Evolutionary conservation across 2,113 vertebrate species (phyloP), one percentile per base, ranked within the genome.

Genomic region (Urocitellus parryii): DNA sequence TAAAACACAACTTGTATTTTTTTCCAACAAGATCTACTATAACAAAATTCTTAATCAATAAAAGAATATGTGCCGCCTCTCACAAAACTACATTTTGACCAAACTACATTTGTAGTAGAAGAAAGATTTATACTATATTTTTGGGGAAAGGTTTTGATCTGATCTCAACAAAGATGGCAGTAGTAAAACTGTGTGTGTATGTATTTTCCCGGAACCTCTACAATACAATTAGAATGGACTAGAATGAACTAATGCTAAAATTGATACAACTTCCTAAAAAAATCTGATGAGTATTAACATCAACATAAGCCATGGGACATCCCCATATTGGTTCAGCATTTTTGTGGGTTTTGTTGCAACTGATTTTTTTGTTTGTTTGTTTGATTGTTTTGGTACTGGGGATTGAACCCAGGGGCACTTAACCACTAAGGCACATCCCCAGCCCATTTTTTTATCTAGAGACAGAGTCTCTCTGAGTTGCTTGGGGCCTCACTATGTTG

Each of bases 261-360:
- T 0, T 22, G 42, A 93, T 18, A 25, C 8, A 39, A 0, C 17
- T 0, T 0, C 20, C 48, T 67, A 13, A 67, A 65, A 92, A 37
- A 12, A 56, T 11, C 14, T 12, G 14, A 39, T 4, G 11, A 24
- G 34, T 79, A 8, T 2, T 3, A 32, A 37, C 25, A 0, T 11
- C 4, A 32, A 22, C 1, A 7, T 25, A 45, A 4, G 32, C 10
- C 74, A 22, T 0, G 0, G 8, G 0, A 1, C 20, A 14, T 39
- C 7, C 17, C 5, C 7, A 14, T 9, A 11, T 5, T 1, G 14
- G 17, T 58, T 32, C 45, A 27, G 12, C 10, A 27, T 18, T 73
- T 51, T 73, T 51, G 32, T 27, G n/a, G 53, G 13, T 42, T 79
- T 48, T 45, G 13, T n/a, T 63, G 42, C 51, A 63, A 84, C 11